Percentiles rank a stretch among this genome's conserved stretches.
Conservation (phyloP, 1,140 invertebrate genomes). For the Scaptomyza hsui region DNA sequence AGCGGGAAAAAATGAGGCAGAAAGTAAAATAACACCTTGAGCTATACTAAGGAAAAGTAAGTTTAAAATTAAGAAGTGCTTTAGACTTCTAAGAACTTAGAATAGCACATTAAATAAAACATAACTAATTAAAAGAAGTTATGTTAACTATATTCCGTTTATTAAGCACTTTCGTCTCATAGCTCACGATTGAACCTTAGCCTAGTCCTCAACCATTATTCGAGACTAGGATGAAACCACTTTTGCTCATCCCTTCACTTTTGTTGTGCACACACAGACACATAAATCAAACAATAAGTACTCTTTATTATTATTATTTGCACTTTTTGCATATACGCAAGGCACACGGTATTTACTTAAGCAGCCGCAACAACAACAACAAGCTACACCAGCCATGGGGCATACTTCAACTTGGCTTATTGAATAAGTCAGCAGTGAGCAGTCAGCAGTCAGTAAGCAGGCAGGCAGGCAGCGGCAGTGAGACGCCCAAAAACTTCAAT, state of each 20-base stretch:
- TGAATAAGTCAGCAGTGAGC: conserved; percentile 77
- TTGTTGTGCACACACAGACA: conserved; percentile 78
- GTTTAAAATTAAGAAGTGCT: not conserved
- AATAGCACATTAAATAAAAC: not conserved
- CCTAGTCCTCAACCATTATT: not conserved
- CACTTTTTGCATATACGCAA: conserved; percentile 77
- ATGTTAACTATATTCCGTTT: conserved; percentile 6
- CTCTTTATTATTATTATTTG: conserved; percentile 84
- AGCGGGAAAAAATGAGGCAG: conserved; percentile 11
- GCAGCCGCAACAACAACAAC: conserved; percentile 55
- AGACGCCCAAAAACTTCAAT: conserved; percentile 72
- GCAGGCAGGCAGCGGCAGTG: conserved; percentile 37
- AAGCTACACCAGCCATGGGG: conserved; percentile 60
- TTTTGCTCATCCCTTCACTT: conserved; percentile 30
- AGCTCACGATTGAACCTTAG: not conserved
- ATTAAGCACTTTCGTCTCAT: not conserved
- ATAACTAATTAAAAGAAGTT: conserved; percentile 9
- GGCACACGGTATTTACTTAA: conserved; percentile 73
- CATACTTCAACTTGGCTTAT: conserved; percentile 84
- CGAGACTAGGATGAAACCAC: conserved; percentile 3
- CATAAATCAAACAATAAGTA: conserved; percentile 84
- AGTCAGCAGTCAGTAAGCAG: conserved; percentile 50
- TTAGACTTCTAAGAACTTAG: too few species aligned
- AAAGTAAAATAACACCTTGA: conserved; percentile 5
- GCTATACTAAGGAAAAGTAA: not conserved